These are phyloP conservation scores for Mobula birostris DNA, from an alignment of 2,113 vertebrate genomes.

Conservation along the genomic window DNA sequence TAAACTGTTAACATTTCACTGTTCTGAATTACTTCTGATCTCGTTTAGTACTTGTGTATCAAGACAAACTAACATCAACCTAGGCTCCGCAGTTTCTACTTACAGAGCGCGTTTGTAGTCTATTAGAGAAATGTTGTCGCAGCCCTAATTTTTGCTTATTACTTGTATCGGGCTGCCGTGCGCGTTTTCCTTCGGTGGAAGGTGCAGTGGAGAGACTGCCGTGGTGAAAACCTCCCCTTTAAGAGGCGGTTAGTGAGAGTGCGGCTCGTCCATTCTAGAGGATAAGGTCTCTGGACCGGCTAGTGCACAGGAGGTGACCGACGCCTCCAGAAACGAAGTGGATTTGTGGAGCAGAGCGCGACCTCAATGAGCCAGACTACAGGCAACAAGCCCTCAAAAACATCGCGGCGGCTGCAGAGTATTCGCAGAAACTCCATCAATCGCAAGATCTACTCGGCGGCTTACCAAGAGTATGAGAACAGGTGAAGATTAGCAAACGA, in stretches of 20 bases:
- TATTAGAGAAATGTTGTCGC: background rate
- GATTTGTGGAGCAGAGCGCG: no score
- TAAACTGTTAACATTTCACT: background rate
- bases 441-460: slow-evolving; percentile 61
- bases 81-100: background rate
- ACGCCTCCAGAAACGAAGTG: no score
- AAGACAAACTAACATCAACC: background rate
- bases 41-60: background rate
- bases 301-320: slow-evolving; percentile 40
- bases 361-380: slow-evolving; percentile 37
- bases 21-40: background rate
- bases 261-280: slow-evolving; percentile 44
- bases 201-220: no score
- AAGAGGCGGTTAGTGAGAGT: slow-evolving; percentile 47
- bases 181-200: no score
- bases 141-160: no score
- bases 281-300: no score
- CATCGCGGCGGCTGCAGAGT: slow-evolving; percentile 64
- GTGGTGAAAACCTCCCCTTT: slow-evolving; percentile 48
- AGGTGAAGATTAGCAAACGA: slow-evolving; percentile 60
- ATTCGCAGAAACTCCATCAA: slow-evolving; percentile 60
- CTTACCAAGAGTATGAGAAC: slow-evolving; percentile 69
- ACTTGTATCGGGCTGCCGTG: no score
- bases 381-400: slow-evolving; percentile 53
- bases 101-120: background rate